A percentile compares a stretch with the other conserved stretches of the same genome.
These are phyloP conservation scores for Drosophila falleni DNA, from an alignment of 2,888 invertebrate genomes.

Conservation along the genomic window DNA sequence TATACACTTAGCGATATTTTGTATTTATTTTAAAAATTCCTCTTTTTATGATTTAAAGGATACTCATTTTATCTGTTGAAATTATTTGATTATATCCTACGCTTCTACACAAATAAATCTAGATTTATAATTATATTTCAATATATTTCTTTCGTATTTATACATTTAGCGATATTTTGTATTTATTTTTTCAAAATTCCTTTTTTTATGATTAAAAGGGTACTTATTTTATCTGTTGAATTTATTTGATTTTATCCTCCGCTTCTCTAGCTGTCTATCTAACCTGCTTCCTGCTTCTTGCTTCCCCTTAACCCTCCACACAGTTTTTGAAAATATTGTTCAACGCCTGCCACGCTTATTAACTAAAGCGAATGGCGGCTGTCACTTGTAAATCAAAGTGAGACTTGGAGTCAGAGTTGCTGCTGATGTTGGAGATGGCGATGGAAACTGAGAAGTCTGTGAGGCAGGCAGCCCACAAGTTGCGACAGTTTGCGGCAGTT, in stretches of 20 bases:
- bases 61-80: not conserved
- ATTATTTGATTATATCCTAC: constrained; percentile 6
- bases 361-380: constrained; percentile 70
- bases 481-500: constrained; percentile 50
- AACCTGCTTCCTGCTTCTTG: not conserved
- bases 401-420: constrained; percentile 22
- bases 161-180: not conserved
- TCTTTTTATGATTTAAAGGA: too few species aligned
- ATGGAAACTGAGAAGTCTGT: constrained; percentile 9
- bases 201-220: too few species aligned
- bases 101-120: not conserved
- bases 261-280: not conserved
- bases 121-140: too few species aligned
- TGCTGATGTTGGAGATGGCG: not conserved
- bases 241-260: constrained; percentile 6
- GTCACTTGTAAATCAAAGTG: constrained; percentile 57
- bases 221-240: not conserved
- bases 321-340: constrained; percentile 36
- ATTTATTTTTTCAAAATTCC: not conserved
- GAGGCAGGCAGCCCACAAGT: constrained; percentile 37
- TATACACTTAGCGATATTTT: not conserved
- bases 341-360: constrained; percentile 68
- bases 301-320: not conserved
- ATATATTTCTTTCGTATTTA: not conserved
- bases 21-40: not conserved